Evolutionary conservation across 2,113 vertebrate species (phyloP).

Genomic region (Castor canadensis): DNA sequence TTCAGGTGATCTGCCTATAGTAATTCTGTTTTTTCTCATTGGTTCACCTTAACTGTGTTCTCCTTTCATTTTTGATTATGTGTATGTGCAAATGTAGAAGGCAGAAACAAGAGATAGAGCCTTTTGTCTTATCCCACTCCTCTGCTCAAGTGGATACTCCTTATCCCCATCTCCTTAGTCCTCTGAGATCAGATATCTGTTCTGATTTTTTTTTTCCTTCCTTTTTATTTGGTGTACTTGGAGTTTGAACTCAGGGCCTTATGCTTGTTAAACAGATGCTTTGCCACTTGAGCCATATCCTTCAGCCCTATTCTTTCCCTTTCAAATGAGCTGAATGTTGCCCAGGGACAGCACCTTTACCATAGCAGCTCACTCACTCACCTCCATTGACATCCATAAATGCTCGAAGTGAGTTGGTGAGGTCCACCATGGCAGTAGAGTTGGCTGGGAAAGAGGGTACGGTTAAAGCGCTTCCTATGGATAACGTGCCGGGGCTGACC

Average conservation of each 20-base stretch:
- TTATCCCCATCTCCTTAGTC: slow-evolving; percentile 8
- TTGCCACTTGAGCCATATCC: too few relatives aligned
- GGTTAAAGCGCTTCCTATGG: slow-evolving; percentile 87
- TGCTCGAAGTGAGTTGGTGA: slow-evolving; percentile 90
- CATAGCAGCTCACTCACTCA: slow-evolving; percentile 75
- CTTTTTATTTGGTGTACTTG: too few relatives aligned
- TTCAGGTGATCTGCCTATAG: neutral
- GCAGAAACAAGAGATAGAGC: neutral
- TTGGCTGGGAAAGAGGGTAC: slow-evolving; percentile 86
- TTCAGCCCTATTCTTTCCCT: neutral
- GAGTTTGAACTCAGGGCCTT: too few relatives aligned
- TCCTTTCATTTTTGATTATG: neutral
- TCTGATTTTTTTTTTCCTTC: too few relatives aligned
- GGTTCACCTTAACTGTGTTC: neutral
- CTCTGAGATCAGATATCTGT: neutral
- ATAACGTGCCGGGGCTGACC: slow-evolving; percentile 86
- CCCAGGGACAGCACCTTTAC: neutral
- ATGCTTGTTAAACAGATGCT: too few relatives aligned
- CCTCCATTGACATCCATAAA: slow-evolving; percentile 89
- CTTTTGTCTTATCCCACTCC: neutral
- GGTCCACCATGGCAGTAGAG: slow-evolving; percentile 88
- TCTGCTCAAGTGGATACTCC: neutral
- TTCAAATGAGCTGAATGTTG: neutral
- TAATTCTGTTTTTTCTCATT: neutral
- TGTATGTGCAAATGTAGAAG: neutral